Evolutionary conservation across 2,888 invertebrate species (phyloP), one percentile per base, ranked within the genome.

Genomic region (Ormyrus nitidulus): DNA sequence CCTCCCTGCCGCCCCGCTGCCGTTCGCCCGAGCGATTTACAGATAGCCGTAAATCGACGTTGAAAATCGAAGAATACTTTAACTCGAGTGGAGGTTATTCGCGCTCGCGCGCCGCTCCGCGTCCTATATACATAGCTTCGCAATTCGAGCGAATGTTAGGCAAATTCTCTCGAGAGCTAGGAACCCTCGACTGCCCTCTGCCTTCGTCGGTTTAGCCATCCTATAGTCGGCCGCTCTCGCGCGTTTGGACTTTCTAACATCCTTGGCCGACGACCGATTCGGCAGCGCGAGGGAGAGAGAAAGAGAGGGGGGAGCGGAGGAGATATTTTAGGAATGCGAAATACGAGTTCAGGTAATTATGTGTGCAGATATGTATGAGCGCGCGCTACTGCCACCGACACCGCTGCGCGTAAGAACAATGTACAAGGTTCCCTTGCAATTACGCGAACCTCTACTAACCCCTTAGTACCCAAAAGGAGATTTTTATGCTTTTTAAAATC

Each of bases 301-400:
- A 5, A 51, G 44, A 19, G 19, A 56, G 1, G 51, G 10, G 44
- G 48, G n/a, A 53, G 6, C 34, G 19, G 48, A 34, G 5, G 44
- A 64, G 54, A 75, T 75, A 71, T 68, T 76, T 68, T 34, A 66
- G 71, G 77, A 77, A 77, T 76, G 66, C 59, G 66, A 68, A 76
- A 72, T 72, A 65, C 69, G 71, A 79, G 70, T 70, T 49, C 59
- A 51, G 62, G n/a, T 79, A 79, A 79, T 79, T 79, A 79, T 73
- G 73, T 53, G 44, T 34, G 48, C 59, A 64, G 58, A 69, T 79
- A 70, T n/a, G 65, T 54, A 76, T 9, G n/a, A 34, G 51, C 68
- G 34, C 46, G 48, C 2, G 64, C 56, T 49, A n/a, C 19, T 54
- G n/a, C 56, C 8, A 46, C 44, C 48, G 34, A 44, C 8, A 46